A percentile compares a stretch with the other conserved stretches of the same genome.
Conservation (phyloP, 1,140 invertebrate species). For the Gyrodactylus salaris region DNA sequence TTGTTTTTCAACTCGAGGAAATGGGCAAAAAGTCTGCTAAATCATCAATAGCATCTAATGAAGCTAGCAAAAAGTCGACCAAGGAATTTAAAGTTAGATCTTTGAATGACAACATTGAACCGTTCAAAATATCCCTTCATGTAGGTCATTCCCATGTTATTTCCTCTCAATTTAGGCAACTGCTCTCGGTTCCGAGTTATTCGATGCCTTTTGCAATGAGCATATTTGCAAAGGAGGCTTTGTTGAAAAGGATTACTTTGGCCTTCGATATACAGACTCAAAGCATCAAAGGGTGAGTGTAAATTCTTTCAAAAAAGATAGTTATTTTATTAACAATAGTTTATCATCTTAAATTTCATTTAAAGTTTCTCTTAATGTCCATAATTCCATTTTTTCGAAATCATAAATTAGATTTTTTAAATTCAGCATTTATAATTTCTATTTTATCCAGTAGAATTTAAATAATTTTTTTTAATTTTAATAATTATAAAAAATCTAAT, state of each 20-base stretch:
- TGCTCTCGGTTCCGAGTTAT: not conserved
- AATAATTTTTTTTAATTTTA: too few species aligned
- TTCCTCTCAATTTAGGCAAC: too few species aligned
- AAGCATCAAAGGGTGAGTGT: not conserved
- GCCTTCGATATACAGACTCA: not conserved
- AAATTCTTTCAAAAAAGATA: not conserved
- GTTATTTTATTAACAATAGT: too few species aligned
- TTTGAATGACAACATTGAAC: not conserved
- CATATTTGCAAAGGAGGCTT: not conserved
- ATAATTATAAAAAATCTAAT: too few species aligned
- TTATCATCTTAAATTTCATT: too few species aligned
- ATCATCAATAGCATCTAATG: not conserved
- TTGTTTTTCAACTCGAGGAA: not conserved
- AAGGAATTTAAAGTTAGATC: not conserved
- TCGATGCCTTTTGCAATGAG: not conserved
- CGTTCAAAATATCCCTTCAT: not conserved
- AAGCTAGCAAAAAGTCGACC: not conserved
- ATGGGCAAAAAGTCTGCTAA: not conserved
- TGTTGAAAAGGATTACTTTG: not conserved
- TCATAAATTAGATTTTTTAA: too few species aligned
- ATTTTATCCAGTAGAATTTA: too few species aligned
- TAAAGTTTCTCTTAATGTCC: too few species aligned
- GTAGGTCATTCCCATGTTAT: not conserved
- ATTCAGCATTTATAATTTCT: too few species aligned
- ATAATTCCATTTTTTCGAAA: too few species aligned